Evolutionary conservation across 2,797 vertebrate genomes (phyloP), one percentile per base, ranked within the genome.

Genomic region (Darevskia nairensis): DNA sequence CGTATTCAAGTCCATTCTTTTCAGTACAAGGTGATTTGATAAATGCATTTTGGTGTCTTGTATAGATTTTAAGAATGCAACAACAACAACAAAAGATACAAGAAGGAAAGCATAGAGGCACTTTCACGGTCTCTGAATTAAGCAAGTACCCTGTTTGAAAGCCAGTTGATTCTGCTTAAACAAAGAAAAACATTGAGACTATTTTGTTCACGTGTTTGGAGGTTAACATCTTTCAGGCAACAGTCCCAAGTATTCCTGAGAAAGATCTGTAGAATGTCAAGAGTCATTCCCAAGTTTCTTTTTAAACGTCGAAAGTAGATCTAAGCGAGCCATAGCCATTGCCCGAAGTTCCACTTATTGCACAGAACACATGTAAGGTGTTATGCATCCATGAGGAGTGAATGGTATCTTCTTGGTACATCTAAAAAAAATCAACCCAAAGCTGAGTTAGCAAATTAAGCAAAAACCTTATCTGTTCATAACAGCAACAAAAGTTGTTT

Each of bases 301-400:
- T 68, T 81, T 5, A 81, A 89, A 97, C 17, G 92, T 90, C 96
- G 81, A 95, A 87, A 80, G 95, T 17, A 2, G 96, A 93, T 96
- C 96, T 94, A 75, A 95, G 92, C 2, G 95, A 95, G 94, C 96
- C 93, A 86, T 97, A 99, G 78, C 95, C 96, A 78, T 98, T 96
- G 8, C 97, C 92, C 15, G 98, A 96, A 0, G 97, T 99, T 88
- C 98, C 99, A 0, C 99, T 99, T 96, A 99, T 99, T 2, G 98
- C 99, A 82, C 98, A 97, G 92, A 99, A 99, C 86, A 99, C 99
- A 0, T 99, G 98, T 46, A 99, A 95, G 2, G 98, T 99, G 96
- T 98, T 98, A 79, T 98, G 98, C 90, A 99, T 94, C 95, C 97
- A 97, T 0, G 98, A 97, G 0, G 97, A 98, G 68, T 98, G 98